phyloP scores from a whole-genome alignment of 2,888 invertebrate genomes.

The Kryphioiulus occultus region DNA sequence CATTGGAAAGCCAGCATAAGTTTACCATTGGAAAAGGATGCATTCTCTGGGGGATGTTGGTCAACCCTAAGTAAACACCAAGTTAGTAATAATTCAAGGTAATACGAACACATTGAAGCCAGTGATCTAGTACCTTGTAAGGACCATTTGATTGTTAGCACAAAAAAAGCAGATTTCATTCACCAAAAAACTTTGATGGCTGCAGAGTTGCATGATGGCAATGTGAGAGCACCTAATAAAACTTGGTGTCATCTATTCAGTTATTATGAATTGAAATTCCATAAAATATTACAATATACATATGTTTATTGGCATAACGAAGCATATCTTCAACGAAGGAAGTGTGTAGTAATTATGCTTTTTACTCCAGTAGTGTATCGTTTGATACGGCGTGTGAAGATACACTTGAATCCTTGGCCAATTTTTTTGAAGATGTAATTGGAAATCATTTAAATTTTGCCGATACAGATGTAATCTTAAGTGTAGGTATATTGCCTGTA shows the following conservation, averaged over 20 bases:
- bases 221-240: too few species aligned
- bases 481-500: neutral
- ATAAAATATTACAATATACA: too few species aligned
- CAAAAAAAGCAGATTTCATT: too few species aligned
- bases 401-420: constrained; percentile 39
- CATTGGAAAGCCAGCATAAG: neutral
- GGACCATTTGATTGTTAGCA: too few species aligned
- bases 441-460: neutral
- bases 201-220: too few species aligned
- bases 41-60: neutral
- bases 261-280: too few species aligned
- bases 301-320: too few species aligned
- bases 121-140: too few species aligned
- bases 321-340: too few species aligned
- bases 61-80: neutral
- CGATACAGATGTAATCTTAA: neutral
- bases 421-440: constrained; percentile 9
- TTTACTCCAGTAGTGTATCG: neutral
- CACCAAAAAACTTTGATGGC: too few species aligned
- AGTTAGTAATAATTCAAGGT: neutral
- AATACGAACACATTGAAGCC: neutral
- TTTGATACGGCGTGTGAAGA: constrained; percentile 29
- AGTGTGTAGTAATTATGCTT: neutral
- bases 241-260: too few species aligned
- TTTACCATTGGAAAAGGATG: neutral